A percentile compares a stretch with the other conserved stretches of the same genome.
phyloP scores from a whole-genome alignment of 2,797 vertebrate species.

The Megalops cyprinoides region DNA sequence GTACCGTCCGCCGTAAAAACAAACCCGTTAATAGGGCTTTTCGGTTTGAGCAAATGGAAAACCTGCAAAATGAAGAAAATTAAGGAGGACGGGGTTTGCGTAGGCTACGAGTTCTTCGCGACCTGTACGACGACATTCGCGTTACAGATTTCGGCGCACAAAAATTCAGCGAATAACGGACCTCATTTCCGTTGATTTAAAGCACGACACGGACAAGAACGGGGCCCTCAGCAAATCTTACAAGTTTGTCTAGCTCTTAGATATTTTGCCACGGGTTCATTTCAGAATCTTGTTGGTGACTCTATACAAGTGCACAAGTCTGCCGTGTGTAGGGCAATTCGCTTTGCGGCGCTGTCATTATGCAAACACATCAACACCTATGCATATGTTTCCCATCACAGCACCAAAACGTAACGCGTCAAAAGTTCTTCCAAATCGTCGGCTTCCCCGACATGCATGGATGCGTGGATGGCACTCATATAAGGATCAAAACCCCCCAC shows the following conservation, averaged over 20 bases:
- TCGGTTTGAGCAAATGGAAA: too few relatives aligned
- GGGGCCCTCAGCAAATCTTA: background rate
- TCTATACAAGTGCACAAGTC: background rate
- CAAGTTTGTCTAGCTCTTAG: background rate
- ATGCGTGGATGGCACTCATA: background rate
- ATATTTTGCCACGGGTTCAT: background rate
- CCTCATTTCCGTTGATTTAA: too few relatives aligned
- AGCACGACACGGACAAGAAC: too few relatives aligned
- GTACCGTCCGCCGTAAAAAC: too few relatives aligned
- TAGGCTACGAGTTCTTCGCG: too few relatives aligned
- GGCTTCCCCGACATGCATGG: background rate
- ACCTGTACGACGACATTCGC: too few relatives aligned
- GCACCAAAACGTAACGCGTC: background rate
- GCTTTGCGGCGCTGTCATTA: background rate
- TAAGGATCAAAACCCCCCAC: too few relatives aligned
- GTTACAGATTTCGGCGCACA: too few relatives aligned
- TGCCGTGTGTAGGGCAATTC: background rate
- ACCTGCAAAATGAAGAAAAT: too few relatives aligned
- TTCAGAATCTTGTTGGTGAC: background rate
- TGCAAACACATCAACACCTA: background rate
- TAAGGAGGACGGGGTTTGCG: too few relatives aligned
- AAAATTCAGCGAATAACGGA: too few relatives aligned
- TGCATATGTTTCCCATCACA: background rate
- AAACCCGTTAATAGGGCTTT: too few relatives aligned
- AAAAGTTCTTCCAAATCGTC: background rate